A percentile compares a stretch with the other conserved stretches of the same genome.
These are phyloP conservation scores for Drosophila repleta DNA, from an alignment of 1,140 invertebrate species.

Conservation along the genomic window DNA sequence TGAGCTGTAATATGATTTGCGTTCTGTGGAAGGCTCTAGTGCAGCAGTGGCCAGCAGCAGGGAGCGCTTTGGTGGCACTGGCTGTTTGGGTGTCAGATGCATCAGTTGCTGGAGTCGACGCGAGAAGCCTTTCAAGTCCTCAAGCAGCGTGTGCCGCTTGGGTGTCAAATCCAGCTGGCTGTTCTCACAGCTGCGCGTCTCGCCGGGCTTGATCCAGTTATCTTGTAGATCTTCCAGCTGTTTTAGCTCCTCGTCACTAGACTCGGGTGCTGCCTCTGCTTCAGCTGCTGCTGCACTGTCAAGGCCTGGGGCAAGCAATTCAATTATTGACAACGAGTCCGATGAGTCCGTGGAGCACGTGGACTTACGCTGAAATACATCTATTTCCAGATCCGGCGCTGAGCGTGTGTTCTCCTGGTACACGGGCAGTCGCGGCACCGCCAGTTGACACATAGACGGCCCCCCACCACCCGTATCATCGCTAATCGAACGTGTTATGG, in stretches of 20 bases:
- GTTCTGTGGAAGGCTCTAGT: slow-evolving; percentile 38
- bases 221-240: slow-evolving; percentile 63
- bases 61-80: slow-evolving; percentile 15
- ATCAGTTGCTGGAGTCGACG: slow-evolving; percentile 66
- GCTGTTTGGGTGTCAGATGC: slow-evolving; percentile 40
- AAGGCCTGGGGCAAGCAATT: slow-evolving; percentile 28
- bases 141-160: slow-evolving; percentile 64
- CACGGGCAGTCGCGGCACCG: slow-evolving; percentile 51
- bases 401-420: slow-evolving; percentile 63
- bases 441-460: slow-evolving; percentile 38
- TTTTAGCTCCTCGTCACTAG: slow-evolving; percentile 5
- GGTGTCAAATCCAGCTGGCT: slow-evolving; percentile 55
- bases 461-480: slow-evolving; percentile 83
- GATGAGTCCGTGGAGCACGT: slow-evolving; percentile 62
- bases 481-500: slow-evolving; percentile 85
- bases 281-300: slow-evolving; percentile 59
- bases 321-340: slow-evolving; percentile 53
- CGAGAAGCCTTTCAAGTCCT: slow-evolving; percentile 70
- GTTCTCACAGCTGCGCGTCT: slow-evolving; percentile 67
- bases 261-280: slow-evolving; percentile 41
- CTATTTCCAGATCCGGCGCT: slow-evolving; percentile 53
- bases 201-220: slow-evolving; percentile 80
- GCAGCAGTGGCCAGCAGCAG: slow-evolving; percentile 32
- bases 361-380: slow-evolving; percentile 45
- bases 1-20: slow-evolving; percentile 72